phyloP scores from a whole-genome alignment of 2,797 vertebrate species.

The Liasis olivaceus region DNA sequence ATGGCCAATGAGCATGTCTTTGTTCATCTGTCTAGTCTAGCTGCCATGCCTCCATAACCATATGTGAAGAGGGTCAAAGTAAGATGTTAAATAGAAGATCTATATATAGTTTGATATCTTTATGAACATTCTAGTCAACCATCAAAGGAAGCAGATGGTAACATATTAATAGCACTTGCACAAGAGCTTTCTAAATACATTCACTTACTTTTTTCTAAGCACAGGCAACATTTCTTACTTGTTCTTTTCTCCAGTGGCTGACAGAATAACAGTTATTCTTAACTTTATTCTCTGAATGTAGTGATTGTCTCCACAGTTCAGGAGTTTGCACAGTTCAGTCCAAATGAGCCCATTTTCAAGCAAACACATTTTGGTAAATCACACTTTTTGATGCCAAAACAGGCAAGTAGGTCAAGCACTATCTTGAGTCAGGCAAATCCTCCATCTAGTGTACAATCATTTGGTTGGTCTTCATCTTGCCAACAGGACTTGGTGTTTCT shows the following conservation, averaged over 20 bases:
- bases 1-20: background rate
- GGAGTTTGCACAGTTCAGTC: background rate
- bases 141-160: background rate
- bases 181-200: background rate
- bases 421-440: background rate
- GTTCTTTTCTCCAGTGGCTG: background rate
- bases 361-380: background rate
- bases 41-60: background rate
- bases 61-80: background rate
- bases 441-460: background rate
- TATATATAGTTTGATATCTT: background rate
- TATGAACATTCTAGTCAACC: background rate
- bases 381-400: background rate
- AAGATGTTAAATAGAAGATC: background rate
- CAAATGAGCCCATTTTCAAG: background rate
- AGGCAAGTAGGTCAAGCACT: background rate
- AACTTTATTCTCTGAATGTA: background rate
- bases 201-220: background rate
- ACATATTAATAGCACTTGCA: background rate
- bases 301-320: background rate
- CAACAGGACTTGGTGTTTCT: background rate
- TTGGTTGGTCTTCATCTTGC: background rate
- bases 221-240: background rate
- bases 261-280: background rate
- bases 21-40: background rate